A percentile compares a stretch with the other conserved stretches of the same genome.
Evolutionary conservation across 2,797 vertebrate genomes (phyloP).

Genomic region (Mergus octosetaceus): DNA sequence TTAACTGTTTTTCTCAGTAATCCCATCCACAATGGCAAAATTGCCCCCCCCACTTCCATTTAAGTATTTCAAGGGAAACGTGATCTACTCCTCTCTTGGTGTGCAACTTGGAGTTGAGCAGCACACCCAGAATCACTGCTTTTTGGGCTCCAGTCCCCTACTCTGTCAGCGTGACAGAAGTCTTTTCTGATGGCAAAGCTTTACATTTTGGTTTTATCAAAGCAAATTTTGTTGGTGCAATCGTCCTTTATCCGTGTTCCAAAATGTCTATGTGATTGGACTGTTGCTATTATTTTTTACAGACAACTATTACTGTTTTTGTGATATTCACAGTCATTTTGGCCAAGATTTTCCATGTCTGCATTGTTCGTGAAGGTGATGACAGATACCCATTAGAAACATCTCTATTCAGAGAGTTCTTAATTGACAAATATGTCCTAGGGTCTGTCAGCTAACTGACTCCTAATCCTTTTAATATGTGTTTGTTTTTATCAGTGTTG

Average conservation of each 20-base stretch:
- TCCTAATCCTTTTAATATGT: background rate
- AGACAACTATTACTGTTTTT: background rate
- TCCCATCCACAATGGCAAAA: background rate
- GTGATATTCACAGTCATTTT: background rate
- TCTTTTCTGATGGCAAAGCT: background rate
- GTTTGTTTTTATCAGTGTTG: background rate
- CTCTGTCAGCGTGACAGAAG: background rate
- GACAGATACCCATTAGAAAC: constrained; percentile 24
- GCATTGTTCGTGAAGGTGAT: background rate
- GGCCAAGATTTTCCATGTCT: background rate
- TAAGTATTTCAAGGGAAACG: background rate
- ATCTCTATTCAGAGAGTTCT: background rate
- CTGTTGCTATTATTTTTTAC: background rate
- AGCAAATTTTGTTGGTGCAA: background rate
- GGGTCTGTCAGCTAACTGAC: background rate
- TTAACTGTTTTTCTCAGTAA: background rate
- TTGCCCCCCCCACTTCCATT: background rate
- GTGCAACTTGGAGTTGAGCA: background rate
- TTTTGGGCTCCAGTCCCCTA: background rate
- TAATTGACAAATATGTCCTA: background rate
- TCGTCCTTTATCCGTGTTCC: background rate
- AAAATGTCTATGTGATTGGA: background rate
- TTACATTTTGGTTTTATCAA: constrained; percentile 34
- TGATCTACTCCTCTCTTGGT: accelerated
- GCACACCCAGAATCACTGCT: background rate